Base-by-base conservation (phyloP, 1,140 invertebrate genomes). In the Drosophila eugracilis region DNA sequence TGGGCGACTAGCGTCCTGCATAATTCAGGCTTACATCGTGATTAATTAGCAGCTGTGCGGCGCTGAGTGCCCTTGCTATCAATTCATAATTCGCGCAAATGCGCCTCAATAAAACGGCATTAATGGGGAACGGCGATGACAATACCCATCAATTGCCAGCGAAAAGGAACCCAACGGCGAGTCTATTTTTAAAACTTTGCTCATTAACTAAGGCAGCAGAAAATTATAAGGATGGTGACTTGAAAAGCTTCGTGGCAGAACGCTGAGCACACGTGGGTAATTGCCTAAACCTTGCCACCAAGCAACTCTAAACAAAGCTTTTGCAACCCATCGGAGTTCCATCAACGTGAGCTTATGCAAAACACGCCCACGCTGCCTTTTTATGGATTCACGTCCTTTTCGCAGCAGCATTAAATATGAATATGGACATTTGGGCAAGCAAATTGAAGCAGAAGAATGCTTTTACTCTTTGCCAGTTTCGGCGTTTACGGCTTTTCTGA, bases 21-120 rank as follows among this genome's bases (percentile, higher is more conserved):
- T 74, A 63, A 74, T 74, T 63, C 57, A 74, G 70, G 44, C 45
- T 63, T 48, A 52, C 44, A 55, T 59, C 52, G 53, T 76, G 72
- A 76, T 81, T 81, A 80, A 81, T 80, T 81, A 80, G 37, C 55
- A 53, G 66, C 30, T 42, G 41, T 41, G 47, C 55, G 22, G 67
- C 69, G 45, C 60, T 72, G 67, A 72, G 67, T 72, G 58, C 47
- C 58, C 37, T 22, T 41, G 14, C 47, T 50, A 79, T 77, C 57
- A 73, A 60, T 72, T 45, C 70, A 63, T 54, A 74, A 63, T 47
- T 74, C 57, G 42, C 10, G 14, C 48, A 54, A 72, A 74, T 63
- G 72, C 48, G 48, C 34, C 15, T 3, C 48, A 47, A 73, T 73
- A 73, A 73, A 32, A 34, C 22, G 14, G 22, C 41, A 73, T 41